Conservation (phyloP, 2,888 invertebrate species). For the Digitonthophagus gazella region DNA sequence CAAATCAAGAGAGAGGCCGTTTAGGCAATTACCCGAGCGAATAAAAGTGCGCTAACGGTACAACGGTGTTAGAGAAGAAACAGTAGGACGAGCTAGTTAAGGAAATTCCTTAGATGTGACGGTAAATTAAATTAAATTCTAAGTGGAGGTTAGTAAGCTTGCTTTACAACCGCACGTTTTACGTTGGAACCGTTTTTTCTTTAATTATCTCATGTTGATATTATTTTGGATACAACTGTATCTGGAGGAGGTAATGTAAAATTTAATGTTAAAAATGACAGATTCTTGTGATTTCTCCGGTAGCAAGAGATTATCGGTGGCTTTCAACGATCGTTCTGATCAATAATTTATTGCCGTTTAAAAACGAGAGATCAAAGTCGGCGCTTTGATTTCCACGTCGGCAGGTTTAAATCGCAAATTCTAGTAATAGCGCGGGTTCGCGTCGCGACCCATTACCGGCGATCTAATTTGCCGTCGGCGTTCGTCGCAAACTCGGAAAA, state of each 20-base stretch:
- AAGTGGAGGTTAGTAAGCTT: no score
- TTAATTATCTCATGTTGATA: no score
- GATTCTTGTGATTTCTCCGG: background rate
- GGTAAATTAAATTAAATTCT: background rate
- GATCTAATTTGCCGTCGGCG: background rate
- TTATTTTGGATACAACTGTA: no score
- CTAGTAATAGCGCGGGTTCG: background rate
- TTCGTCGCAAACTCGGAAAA: background rate
- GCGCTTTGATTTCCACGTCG: background rate
- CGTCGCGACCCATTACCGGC: background rate
- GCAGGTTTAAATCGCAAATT: background rate
- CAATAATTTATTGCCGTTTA: background rate
- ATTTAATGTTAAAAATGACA: background rate
- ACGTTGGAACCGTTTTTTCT: no score
- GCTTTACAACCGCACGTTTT: no score
- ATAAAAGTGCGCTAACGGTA: background rate
- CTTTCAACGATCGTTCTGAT: background rate
- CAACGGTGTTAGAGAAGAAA: background rate
- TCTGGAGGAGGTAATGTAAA: no score
- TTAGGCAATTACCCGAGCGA: background rate
- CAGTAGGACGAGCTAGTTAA: background rate
- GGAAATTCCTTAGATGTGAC: background rate
- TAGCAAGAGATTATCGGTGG: background rate
- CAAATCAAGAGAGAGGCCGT: background rate
- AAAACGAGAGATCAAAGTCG: background rate